Percentiles rank a stretch among this genome's conserved stretches.
These are phyloP conservation scores for Scaptomyza reducta DNA, from an alignment of 2,888 invertebrate genomes.

Conservation along the genomic window DNA sequence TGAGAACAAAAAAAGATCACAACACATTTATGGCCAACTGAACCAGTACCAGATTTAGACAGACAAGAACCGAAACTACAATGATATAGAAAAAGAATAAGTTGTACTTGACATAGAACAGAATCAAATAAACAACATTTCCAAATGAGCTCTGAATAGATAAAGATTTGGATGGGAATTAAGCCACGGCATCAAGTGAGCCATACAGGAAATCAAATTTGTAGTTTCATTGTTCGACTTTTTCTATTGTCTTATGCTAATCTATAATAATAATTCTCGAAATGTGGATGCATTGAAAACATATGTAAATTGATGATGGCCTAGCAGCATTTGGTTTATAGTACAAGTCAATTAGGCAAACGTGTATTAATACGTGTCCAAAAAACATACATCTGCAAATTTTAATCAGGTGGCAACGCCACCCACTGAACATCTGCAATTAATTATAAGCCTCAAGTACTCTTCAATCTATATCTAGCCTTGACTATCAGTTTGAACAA, in stretches of 20 bases:
- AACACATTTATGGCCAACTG: conserved; percentile 50
- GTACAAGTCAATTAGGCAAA: conserved; percentile 58
- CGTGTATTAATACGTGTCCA: conserved; percentile 28
- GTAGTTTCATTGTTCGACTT: conserved; percentile 39
- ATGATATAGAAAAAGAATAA: conserved; percentile 1
- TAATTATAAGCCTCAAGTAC: not conserved
- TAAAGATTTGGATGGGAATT: conserved; percentile 51
- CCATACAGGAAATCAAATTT: conserved; percentile 67
- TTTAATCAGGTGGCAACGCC: conserved; percentile 22
- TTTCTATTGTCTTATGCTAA: conserved; percentile 32
- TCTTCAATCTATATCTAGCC: conserved; percentile 17
- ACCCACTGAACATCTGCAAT: conserved; percentile 18
- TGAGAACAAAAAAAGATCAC: conserved; percentile 21
- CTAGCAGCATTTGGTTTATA: conserved; percentile 43
- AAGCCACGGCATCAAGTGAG: conserved; percentile 54
- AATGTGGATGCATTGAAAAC: conserved; percentile 30
- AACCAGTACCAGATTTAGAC: conserved; percentile 22
- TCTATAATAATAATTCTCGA: conserved; percentile 43
- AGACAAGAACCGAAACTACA: conserved; percentile 13
- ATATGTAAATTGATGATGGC: conserved; percentile 41
- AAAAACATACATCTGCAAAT: conserved; percentile 2
- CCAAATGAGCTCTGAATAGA: conserved; percentile 42
- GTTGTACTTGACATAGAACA: conserved; percentile 14
- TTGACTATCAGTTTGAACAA: conserved; percentile 20
- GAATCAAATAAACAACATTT: conserved; percentile 31